These are phyloP conservation scores for Xiphias gladius DNA, from an alignment of 2,113 vertebrate genomes.

Conservation along the genomic window DNA sequence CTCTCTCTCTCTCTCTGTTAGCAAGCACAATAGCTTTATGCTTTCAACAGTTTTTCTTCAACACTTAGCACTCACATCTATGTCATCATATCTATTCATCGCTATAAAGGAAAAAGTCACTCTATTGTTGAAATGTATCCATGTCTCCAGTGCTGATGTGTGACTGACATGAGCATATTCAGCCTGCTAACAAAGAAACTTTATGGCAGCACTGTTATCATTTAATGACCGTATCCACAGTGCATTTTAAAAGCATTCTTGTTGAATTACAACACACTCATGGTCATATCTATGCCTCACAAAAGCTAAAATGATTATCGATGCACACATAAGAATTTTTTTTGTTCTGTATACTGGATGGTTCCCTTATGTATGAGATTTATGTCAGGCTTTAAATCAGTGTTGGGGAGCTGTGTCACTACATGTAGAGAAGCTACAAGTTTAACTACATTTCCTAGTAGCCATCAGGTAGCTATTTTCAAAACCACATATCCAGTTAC, in stretches of 20 bases:
- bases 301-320: neutral
- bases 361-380: neutral
- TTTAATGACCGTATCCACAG: slow-evolving; percentile 23
- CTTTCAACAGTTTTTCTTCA: slow-evolving; percentile 10
- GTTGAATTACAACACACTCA: slow-evolving; percentile 23
- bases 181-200: slow-evolving; percentile 44
- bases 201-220: slow-evolving; percentile 27
- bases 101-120: slow-evolving; percentile 29
- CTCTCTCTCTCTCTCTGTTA: neutral
- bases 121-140: slow-evolving; percentile 27
- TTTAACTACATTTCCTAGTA: no score
- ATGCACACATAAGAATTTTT: neutral
- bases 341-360: neutral
- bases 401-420: neutral
- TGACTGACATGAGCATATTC: slow-evolving; percentile 53
- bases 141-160: slow-evolving; percentile 29
- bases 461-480: no score
- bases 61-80: neutral
- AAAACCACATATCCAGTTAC: no score
- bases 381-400: neutral
- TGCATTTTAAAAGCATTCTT: slow-evolving; percentile 18
- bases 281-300: slow-evolving; percentile 11
- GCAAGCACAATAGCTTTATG: neutral
- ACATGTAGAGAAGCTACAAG: no score
- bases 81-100: slow-evolving; percentile 22